phyloP scores from a whole-genome alignment of 2,113 vertebrate genomes.

The Brachyhypopomus occidentalis region DNA sequence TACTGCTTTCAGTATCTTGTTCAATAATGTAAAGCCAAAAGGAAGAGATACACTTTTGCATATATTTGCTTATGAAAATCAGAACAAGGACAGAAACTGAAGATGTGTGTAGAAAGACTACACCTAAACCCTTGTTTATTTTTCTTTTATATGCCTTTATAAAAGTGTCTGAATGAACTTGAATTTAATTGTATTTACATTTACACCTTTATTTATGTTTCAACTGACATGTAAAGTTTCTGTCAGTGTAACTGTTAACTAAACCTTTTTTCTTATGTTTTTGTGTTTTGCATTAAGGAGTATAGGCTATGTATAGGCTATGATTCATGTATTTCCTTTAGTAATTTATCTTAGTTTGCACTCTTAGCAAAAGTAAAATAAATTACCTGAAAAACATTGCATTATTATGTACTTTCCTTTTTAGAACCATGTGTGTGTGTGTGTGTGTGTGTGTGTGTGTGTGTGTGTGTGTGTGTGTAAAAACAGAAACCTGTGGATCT shows the following conservation, averaged over 20 bases:
- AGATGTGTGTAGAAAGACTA: constrained; percentile 28
- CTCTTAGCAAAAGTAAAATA: neutral
- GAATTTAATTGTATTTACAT: neutral
- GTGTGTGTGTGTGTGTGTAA: too few species aligned
- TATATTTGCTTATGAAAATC: constrained; percentile 73
- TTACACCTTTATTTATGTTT: neutral
- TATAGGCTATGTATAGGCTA: neutral
- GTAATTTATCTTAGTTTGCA: neutral
- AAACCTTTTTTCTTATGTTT: neutral
- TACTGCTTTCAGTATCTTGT: neutral
- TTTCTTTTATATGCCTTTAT: neutral
- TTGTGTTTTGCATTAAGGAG: neutral
- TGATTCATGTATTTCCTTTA: neutral
- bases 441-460: too few species aligned
- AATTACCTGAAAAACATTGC: too few species aligned
- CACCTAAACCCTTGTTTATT: neutral
- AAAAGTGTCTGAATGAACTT: neutral
- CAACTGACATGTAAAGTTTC: neutral
- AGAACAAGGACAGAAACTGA: constrained; percentile 64
- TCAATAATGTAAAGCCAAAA: neutral
- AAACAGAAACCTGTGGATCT: neutral
- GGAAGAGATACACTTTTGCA: constrained; percentile 34
- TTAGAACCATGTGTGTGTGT: too few species aligned
- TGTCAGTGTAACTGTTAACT: neutral
- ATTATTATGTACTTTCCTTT: constrained; percentile 1